These are phyloP conservation scores for Bettongia penicillata DNA, from an alignment of 2,113 vertebrate species.

Conservation along the genomic window DNA sequence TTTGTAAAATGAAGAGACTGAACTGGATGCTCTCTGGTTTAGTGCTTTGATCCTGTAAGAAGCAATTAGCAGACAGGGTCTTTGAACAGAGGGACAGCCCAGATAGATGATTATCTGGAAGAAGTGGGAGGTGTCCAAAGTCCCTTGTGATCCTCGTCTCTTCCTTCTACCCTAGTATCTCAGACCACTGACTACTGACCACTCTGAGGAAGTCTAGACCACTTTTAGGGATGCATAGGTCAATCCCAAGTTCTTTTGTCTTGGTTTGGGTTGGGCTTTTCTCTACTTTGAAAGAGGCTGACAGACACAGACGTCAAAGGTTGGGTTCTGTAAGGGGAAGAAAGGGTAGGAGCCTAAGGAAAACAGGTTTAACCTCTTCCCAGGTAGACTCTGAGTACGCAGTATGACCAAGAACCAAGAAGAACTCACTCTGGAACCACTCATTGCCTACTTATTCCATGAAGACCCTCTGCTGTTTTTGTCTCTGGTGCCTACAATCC, in stretches of 20 bases:
- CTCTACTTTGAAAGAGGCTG: not conserved
- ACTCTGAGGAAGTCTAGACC: not conserved
- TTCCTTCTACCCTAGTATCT: not conserved
- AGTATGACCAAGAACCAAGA: not conserved
- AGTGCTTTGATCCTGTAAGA: no score
- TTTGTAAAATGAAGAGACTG: no score
- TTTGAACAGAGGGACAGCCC: not conserved
- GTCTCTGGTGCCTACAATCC: not conserved
- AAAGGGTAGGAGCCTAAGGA: not conserved
- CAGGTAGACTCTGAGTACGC: not conserved
- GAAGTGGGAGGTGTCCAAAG: fast-evolving
- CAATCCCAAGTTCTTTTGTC: not conserved
- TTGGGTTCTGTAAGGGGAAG: not conserved
- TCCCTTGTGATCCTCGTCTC: no score
- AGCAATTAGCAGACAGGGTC: no score
- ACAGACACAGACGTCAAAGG: not conserved
- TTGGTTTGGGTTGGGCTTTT: not conserved
- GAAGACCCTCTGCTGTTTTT: not conserved
- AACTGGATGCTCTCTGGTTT: no score
- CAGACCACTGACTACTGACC: not conserved
- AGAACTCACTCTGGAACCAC: not conserved
- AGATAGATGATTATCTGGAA: not conserved
- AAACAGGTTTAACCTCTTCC: not conserved
- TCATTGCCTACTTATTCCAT: not conserved
- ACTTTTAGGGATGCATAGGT: not conserved